Percentiles rank a stretch among this genome's conserved stretches.
These are phyloP conservation scores for Barypeithes pellucidus DNA, from an alignment of 2,888 invertebrate genomes.

Conservation along the genomic window DNA sequence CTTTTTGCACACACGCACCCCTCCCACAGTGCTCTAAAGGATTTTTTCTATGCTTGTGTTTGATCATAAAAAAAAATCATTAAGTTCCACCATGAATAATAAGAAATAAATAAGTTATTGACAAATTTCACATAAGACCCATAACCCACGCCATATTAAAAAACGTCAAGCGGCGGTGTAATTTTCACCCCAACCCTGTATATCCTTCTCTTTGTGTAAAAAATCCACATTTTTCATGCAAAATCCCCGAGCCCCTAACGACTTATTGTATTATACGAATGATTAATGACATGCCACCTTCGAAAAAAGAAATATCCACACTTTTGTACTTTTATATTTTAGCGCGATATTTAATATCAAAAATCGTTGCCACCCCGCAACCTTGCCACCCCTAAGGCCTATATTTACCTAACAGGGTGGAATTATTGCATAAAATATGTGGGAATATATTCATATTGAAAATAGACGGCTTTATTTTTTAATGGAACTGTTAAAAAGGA, in stretches of 20 bases:
- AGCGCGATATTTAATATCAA: conserved; percentile 52
- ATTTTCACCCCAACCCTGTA: conserved; percentile 52
- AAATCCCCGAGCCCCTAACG: conserved; percentile 62
- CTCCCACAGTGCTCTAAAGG: no score
- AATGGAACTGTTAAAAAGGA: no score
- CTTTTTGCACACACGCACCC: no score
- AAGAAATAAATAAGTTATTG: no score
- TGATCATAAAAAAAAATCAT: no score
- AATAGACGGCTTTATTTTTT: no score
- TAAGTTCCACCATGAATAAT: no score
- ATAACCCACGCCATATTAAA: conserved; percentile 1
- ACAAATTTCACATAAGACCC: no score
- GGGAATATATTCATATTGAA: no score
- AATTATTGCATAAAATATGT: conserved; percentile 13
- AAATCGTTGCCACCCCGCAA: conserved; percentile 48
- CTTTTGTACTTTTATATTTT: conserved; percentile 53
- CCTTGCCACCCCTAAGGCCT: not conserved
- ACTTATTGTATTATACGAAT: conserved; percentile 60
- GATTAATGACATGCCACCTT: conserved; percentile 63
- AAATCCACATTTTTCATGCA: conserved; percentile 65
- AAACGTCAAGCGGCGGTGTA: not conserved
- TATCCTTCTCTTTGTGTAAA: conserved; percentile 63
- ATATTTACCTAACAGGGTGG: conserved; percentile 48
- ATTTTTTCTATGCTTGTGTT: no score
- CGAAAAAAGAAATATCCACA: conserved; percentile 49